These are phyloP conservation scores for Phyto melanocephala DNA, from an alignment of 2,888 invertebrate genomes.

Conservation along the genomic window DNA sequence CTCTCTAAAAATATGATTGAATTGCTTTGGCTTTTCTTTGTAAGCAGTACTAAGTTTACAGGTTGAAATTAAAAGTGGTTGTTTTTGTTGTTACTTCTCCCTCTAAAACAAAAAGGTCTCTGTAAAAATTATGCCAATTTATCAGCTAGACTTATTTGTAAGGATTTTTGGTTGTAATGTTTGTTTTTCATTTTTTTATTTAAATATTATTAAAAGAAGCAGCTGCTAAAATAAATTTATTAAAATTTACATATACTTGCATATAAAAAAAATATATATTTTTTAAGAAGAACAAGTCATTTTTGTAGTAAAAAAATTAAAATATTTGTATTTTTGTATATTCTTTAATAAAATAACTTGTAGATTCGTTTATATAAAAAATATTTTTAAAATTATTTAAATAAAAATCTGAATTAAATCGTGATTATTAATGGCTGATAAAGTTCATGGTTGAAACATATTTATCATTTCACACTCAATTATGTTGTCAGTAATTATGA, in stretches of 20 bases:
- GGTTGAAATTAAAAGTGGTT: background rate
- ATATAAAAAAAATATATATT: too few species aligned
- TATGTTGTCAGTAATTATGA: slow-evolving; percentile 60
- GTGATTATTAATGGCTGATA: slow-evolving; percentile 48
- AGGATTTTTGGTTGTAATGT: background rate
- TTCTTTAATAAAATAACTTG: too few species aligned
- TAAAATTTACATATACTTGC: too few species aligned
- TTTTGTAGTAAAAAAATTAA: too few species aligned
- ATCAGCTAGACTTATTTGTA: slow-evolving; percentile 43
- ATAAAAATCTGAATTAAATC: too few species aligned
- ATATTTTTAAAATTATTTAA: too few species aligned
- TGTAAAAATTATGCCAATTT: slow-evolving; percentile 54
- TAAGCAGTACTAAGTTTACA: too few species aligned
- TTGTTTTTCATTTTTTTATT: background rate
- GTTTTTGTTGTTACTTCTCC: slow-evolving; percentile 32
- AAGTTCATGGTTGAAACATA: slow-evolving; percentile 40
- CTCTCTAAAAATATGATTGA: slow-evolving; percentile 12
- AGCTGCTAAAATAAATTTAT: background rate
- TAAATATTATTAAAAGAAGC: background rate
- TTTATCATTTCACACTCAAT: slow-evolving; percentile 61
- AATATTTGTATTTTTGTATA: too few species aligned
- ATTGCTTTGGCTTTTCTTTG: slow-evolving; percentile 19
- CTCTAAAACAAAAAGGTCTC: background rate
- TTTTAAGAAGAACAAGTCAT: too few species aligned
- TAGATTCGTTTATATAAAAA: too few species aligned